Evolutionary conservation across 1,140 invertebrate genomes (phyloP), one percentile per base, ranked within the genome.

Genomic region (Marisa cornuarietis): DNA sequence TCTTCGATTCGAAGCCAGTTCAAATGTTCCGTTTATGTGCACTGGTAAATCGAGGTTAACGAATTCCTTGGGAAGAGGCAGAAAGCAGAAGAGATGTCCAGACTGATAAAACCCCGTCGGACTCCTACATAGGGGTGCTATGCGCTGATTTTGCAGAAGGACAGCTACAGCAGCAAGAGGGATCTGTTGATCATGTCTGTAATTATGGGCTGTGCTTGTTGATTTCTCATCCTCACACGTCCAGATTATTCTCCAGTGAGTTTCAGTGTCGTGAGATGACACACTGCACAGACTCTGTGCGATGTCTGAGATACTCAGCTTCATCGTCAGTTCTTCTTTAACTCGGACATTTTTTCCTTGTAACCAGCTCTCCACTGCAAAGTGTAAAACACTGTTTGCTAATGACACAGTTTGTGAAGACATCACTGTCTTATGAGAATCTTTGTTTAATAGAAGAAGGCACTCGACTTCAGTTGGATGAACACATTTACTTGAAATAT

Each of bases 21-120:
- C 78, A 85, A 89, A 88, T 9, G 80, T 62, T 26, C 75, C 86
- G 79, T 87, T 88, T 22, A 86, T 79, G 62, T 85, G 82, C 42
- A 85, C 73, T 42, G 83, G 83, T 58, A 58, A 4, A 4, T 58
- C 54, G 8, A 73, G 49, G 42, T 84, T 71, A 22, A 42, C 31
- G 22, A 63, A 49, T n/a, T 69, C 61, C 14, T 82, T 81, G 66
- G 84, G 79, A 10, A 88, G 52, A 16, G 85, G 87, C 18, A 86
- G 68, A 63, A 82, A 86, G 79, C 85, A 83, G 81, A 82, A 85
- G 3, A 83, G 49, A 42, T 65, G 69, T 51, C 77, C 71, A 18
- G 77, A 78, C 49, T 69, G 49, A 61, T 68, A 78, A 52, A 73
- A 74, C 61, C 62, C 65, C 18, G 14, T 14, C 8, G 78, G 78